phyloP scores from a whole-genome alignment of 2,113 vertebrate genomes.

The Petrocephalus microphthalmus region DNA sequence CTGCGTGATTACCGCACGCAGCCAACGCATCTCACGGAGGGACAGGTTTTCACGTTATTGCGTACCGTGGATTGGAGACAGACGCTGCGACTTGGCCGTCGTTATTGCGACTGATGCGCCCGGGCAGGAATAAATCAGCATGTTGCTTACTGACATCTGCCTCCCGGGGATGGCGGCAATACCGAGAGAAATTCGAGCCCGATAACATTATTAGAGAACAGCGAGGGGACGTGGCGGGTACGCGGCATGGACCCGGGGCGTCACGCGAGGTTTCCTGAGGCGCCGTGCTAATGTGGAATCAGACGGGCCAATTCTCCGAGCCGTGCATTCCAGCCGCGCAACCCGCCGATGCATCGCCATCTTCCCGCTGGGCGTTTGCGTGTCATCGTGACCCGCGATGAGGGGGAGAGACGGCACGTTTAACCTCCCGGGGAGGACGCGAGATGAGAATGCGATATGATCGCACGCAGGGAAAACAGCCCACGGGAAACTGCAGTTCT shows the following conservation, averaged over 20 bases:
- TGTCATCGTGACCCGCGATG: not conserved
- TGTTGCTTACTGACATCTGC: not conserved
- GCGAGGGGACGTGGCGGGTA: not conserved
- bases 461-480: not conserved
- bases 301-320: not conserved
- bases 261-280: not conserved
- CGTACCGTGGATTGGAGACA: not conserved
- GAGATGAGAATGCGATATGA: not conserved
- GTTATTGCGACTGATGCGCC: not conserved
- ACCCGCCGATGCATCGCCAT: not conserved
- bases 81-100: not conserved
- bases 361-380: not conserved
- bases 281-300: not conserved
- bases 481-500: not conserved
- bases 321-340: not conserved
- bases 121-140: not conserved
- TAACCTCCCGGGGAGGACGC: not conserved
- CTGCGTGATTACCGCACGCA: not conserved
- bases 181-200: not conserved
- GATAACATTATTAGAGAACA: not conserved
- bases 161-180: not conserved
- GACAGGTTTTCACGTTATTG: not conserved
- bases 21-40: not conserved
- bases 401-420: not conserved
- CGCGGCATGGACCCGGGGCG: not conserved